A percentile compares a stretch with the other conserved stretches of the same genome.
These are phyloP conservation scores for Nineta flava DNA, from an alignment of 2,888 invertebrate genomes.

Conservation along the genomic window DNA sequence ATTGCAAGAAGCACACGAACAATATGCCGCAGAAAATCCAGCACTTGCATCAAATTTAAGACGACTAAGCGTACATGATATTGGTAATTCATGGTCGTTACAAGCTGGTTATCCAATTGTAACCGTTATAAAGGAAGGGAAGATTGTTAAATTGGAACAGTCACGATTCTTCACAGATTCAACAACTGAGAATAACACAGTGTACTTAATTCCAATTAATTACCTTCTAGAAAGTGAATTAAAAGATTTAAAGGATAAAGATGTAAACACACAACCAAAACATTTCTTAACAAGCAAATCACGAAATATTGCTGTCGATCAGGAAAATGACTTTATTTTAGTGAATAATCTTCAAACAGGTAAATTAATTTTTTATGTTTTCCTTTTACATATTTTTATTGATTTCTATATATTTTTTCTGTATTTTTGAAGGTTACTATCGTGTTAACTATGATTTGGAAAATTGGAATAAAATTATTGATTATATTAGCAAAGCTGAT, in stretches of 20 bases:
- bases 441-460: background rate
- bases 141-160: background rate
- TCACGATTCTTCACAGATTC: background rate
- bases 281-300: background rate
- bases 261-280: background rate
- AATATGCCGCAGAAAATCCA: background rate
- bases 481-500: background rate
- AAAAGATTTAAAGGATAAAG: background rate
- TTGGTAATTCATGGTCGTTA: background rate
- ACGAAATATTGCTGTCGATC: background rate
- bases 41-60: background rate
- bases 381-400: background rate
- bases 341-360: background rate
- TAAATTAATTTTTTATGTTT: background rate
- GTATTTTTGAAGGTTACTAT: background rate
- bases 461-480: background rate
- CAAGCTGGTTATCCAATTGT: background rate
- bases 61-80: background rate
- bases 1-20: background rate
- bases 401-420: background rate
- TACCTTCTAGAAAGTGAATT: background rate
- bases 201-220: background rate
- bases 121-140: background rate
- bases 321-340: background rate
- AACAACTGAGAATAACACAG: background rate